phyloP scores from a whole-genome alignment of 2,797 vertebrate species.

The Chromis chromis region DNA sequence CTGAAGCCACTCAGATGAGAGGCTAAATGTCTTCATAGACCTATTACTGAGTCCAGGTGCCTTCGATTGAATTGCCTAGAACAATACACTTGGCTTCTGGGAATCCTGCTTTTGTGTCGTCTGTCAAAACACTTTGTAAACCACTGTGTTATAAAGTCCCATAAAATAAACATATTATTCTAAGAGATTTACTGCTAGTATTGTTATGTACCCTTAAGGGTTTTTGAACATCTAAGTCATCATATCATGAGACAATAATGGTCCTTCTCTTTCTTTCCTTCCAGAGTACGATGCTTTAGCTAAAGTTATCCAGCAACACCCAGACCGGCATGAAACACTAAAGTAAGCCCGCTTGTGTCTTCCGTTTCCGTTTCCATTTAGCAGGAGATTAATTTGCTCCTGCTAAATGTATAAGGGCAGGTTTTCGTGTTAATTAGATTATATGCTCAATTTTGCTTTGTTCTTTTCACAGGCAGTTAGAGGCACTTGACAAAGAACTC shows the following conservation, averaged over 20 bases:
- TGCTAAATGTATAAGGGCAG: background rate
- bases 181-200: background rate
- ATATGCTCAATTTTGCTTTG: conserved; percentile 11
- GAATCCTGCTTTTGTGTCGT: too few species aligned
- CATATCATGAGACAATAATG: too few species aligned
- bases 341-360: conserved; percentile 86
- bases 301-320: conserved; percentile 97
- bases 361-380: too few species aligned
- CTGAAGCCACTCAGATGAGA: too few species aligned
- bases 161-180: too few species aligned
- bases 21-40: too few species aligned
- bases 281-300: conserved; percentile 97
- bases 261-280: background rate
- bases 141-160: too few species aligned
- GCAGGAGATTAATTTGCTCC: background rate
- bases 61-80: too few species aligned
- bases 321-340: conserved; percentile 95
- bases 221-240: background rate
- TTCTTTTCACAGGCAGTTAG: conserved; percentile 88
- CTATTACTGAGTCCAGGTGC: too few species aligned
- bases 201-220: too few species aligned
- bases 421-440: background rate
- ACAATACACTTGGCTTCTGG: too few species aligned
- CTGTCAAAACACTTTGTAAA: too few species aligned
- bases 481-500: conserved; percentile 96